Conservation (phyloP, 92 coral and sea anemone species). For the Porites cylindrica region DNA sequence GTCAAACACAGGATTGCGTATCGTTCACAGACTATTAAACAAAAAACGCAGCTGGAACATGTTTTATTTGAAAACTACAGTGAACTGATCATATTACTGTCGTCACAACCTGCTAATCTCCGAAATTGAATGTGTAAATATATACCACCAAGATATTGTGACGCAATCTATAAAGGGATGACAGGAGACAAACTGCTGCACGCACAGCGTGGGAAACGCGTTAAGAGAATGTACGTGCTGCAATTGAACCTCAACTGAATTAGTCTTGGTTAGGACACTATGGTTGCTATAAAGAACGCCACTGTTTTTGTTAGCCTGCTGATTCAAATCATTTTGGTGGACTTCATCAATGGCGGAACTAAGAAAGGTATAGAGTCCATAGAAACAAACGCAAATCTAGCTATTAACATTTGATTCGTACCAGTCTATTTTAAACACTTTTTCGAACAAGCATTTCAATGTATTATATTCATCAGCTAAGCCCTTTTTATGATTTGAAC, state of each 20-base stretch:
- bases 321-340: background rate
- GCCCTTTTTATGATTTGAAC: too few relatives aligned
- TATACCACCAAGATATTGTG: conserved; percentile 1
- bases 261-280: background rate
- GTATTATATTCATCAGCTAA: too few relatives aligned
- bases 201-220: background rate
- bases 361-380: background rate
- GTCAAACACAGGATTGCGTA: too few relatives aligned
- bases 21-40: too few relatives aligned
- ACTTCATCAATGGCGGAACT: background rate
- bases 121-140: conserved; percentile 21
- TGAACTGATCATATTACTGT: background rate
- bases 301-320: background rate
- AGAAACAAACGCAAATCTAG: background rate
- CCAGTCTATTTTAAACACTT: too few relatives aligned
- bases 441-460: too few relatives aligned
- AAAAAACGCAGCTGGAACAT: too few relatives aligned
- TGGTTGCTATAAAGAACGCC: conserved; percentile 25
- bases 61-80: too few relatives aligned
- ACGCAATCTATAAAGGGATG: conserved; percentile 18
- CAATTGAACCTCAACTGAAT: background rate
- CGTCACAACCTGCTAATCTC: conserved; percentile 20
- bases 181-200: conserved; percentile 3
- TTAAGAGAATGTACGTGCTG: background rate
- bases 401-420: background rate